Evolutionary conservation across 2,797 vertebrate genomes (phyloP).

Genomic region (Melopsittacus undulatus): DNA sequence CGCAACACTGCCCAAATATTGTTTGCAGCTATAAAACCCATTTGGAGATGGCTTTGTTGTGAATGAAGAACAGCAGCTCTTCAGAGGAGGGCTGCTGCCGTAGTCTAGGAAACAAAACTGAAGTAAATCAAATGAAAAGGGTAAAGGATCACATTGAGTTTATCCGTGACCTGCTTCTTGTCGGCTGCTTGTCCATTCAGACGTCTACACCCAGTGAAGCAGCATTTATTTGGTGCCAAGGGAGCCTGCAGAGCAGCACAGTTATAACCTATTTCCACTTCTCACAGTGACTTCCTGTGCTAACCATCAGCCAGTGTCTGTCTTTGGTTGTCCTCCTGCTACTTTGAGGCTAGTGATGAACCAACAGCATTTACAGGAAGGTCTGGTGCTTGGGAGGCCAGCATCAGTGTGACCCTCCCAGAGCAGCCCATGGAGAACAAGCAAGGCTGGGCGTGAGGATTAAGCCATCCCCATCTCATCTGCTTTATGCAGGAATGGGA

Average conservation of each 20-base stretch:
- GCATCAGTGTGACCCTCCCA: accelerated
- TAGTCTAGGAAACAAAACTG: constrained; percentile 10
- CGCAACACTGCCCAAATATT: neutral
- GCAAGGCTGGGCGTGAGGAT: neutral
- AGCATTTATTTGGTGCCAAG: neutral
- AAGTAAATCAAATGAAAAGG: neutral
- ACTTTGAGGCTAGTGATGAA: neutral
- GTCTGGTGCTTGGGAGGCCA: accelerated
- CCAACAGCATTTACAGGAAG: neutral
- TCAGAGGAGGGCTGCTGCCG: neutral
- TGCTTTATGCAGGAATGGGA: neutral
- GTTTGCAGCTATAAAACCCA: neutral
- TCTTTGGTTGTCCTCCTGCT: neutral
- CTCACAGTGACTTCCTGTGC: neutral
- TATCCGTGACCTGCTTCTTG: neutral
- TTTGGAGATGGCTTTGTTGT: neutral
- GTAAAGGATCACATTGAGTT: neutral
- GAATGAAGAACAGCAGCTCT: neutral
- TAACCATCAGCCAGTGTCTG: neutral
- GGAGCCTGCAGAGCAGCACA: neutral
- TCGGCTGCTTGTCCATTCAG: neutral
- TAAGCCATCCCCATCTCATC: neutral
- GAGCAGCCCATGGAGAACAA: neutral
- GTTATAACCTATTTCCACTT: neutral
- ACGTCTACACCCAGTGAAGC: neutral